These are phyloP conservation scores for Anthophora plumipes DNA, from an alignment of 2,888 invertebrate genomes.

Conservation along the genomic window DNA sequence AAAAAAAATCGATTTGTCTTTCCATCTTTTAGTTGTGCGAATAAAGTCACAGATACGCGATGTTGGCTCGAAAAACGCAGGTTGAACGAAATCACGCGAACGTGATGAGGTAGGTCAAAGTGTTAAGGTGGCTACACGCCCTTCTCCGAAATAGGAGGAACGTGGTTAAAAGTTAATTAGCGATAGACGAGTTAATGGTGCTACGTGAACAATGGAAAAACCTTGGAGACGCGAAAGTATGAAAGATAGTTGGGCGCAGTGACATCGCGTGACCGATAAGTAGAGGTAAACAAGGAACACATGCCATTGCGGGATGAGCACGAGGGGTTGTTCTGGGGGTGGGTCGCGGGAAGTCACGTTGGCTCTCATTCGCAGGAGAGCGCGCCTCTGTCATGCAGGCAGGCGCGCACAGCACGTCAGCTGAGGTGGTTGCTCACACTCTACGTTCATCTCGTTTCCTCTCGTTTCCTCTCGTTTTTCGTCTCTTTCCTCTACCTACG, in stretches of 20 bases:
- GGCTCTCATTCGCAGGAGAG: not conserved
- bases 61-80: no score
- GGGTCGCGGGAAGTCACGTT: conserved; percentile 5
- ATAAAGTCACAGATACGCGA: no score
- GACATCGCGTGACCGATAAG: conserved; percentile 18
- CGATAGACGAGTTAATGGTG: no score
- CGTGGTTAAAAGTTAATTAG: no score
- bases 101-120: no score
- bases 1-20: no score
- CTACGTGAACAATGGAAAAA: not conserved
- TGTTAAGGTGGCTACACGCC: no score
- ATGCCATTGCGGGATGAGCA: conserved; percentile 6
- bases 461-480: not conserved
- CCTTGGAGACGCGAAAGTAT: not conserved
- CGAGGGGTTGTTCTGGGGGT: not conserved
- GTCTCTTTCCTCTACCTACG: not conserved
- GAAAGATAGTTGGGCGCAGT: conserved; percentile 32
- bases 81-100: no score
- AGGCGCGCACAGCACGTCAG: conserved; percentile 29
- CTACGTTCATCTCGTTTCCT: conserved; percentile 2
- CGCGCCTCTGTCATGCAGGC: conserved; percentile 2
- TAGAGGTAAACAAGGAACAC: conserved; percentile 43
- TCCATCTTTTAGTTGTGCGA: no score
- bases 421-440: conserved; percentile 5
- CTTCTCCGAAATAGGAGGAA: no score